phyloP scores from a whole-genome alignment of 2,113 vertebrate species.

The Amphiprion ocellaris region DNA sequence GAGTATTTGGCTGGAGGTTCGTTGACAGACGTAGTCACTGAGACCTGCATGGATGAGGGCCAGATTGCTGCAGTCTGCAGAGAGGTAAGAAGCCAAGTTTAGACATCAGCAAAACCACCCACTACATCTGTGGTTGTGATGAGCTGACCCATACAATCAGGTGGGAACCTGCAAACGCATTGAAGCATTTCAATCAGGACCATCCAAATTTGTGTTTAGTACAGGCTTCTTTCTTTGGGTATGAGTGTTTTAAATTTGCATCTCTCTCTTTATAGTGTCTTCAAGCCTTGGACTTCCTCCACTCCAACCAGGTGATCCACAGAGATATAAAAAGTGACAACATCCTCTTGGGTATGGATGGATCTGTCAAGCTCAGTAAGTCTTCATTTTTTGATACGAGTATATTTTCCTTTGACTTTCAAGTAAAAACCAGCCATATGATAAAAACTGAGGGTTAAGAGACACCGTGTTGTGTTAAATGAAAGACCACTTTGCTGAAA shows the following conservation, averaged over 20 bases:
- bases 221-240: background rate
- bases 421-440: background rate
- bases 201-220: background rate
- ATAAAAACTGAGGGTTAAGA: background rate
- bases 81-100: conserved; percentile 88
- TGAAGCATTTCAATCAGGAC: background rate
- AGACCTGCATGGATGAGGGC: conserved; percentile 99
- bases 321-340: conserved; percentile 99
- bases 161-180: background rate
- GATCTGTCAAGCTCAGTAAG: conserved; percentile 98
- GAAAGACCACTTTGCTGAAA: background rate
- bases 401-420: background rate
- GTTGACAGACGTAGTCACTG: conserved; percentile 97
- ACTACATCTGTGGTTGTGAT: background rate
- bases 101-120: conserved; percentile 29
- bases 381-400: conserved; percentile 30
- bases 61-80: conserved; percentile 99
- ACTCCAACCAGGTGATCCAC: conserved; percentile 98
- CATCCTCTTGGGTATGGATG: conserved; percentile 98
- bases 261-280: conserved; percentile 88
- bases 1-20: conserved; percentile 98
- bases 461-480: background rate
- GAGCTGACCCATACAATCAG: conserved; percentile 19
- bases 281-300: conserved; percentile 97
- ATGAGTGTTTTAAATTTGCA: background rate